Base-by-base conservation (phyloP, 2,797 vertebrate genomes). In the Bufotes viridis region DNA sequence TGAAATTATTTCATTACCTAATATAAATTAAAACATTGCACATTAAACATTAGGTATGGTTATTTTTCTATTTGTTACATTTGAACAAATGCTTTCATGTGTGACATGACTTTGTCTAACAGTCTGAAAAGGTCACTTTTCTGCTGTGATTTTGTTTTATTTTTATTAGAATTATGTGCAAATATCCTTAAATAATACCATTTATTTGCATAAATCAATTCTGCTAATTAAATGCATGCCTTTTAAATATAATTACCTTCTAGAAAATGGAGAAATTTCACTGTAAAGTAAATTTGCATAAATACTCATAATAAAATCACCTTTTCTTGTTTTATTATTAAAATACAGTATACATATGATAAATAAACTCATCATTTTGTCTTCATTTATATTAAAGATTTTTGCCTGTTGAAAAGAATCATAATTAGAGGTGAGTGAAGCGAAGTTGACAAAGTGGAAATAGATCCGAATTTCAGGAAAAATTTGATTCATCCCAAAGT, bases 201-300 rank as follows among this genome's bases (percentile, higher is more conserved):
- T 75, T 84, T 67, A 79, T 79, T 63, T 80, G 61, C 24, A 29
- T 86, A 79, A 69, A 86, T 86, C 85, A 86, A 80, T 80, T 86
- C 63, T 86, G 85, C 85, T 86, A 86, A 86, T 86, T 80, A 86
- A 80, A 69, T 78, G 51, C 85, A 80, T 86, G 85, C 76, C 76
- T 80, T 70, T 86, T 80, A 86, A 70, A 80, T 58, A 80, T 86
- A 86, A 86, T 86, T 86, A 70, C 63, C 42, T 80, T 80, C 76
- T 42, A 26, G 26, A 67, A 86, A 86, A 70, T 15, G n/a, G 75
- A 57, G 34, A 17, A 69, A 79, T 34, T 79, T 79, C 49, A 49
- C 57, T 49, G 69, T 42, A 86, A 65, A 67, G 34, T 17, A 78
- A 67, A 63, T 79, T 57, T 51, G 70, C 9, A 75, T 60, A 49